Base-by-base conservation (phyloP, 2,888 invertebrate genomes). In the Dasysyrphus tricinctus region DNA sequence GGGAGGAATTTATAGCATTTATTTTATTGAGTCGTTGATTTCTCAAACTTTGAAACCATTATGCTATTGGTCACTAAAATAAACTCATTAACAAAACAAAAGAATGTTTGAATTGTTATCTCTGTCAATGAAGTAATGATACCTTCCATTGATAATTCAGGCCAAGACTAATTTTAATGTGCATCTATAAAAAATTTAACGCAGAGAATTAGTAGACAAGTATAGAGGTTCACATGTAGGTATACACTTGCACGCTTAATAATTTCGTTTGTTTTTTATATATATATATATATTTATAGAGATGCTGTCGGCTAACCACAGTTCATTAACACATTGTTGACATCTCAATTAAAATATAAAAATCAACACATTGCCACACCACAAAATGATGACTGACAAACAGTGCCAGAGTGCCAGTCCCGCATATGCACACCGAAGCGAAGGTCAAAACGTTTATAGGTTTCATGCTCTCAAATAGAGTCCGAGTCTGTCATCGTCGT, bases 311-410 rank as follows among this genome's bases (percentile, higher is more conserved):
- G 39, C 42, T 54, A 70, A 67, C 80, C 72, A 67, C 80, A 72
- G 80, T 84, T 84, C 84, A 84, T 84, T 84, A 84, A 59, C 80
- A 84, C 84, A 76, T 72, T 80, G 84, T 80, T 84, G 84, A 84
- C 84, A 77, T 77, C 81, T 85, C 67, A 81, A 85, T 85, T 85
- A 73, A 85, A 73, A 39, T 54, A 80, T 63, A 70, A 84, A 84
- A 80, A 85, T 81, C 85, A 85, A 85, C 85, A 85, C 72, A 67
- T 61, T 69, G 54, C 76, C 80, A 67, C 80, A 67, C 76, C 77
- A 76, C 77, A 73, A 74, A 37, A 56, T 47, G 56, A 77, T 77
- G 81, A 81, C 65, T 85, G 85, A 81, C 85, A 85, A 16, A 69
- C 73, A 63, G 61, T 77, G 42, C 42, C 65, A 65, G n/a, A 42